These are phyloP conservation scores for Erpobdella octoculata DNA, from an alignment of 2,888 invertebrate genomes.

Conservation along the genomic window DNA sequence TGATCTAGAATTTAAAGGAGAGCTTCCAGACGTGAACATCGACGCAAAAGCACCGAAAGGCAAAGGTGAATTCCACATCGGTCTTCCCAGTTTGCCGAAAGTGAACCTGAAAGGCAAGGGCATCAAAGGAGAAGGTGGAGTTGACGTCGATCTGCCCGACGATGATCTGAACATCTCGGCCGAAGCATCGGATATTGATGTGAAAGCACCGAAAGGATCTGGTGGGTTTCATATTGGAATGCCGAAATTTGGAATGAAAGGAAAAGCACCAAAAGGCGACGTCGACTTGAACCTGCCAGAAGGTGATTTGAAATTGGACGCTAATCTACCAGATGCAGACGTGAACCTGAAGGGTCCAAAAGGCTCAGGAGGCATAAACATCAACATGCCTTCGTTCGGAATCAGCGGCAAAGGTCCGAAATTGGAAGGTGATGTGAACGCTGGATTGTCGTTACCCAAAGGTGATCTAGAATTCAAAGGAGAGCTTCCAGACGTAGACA, in stretches of 20 bases:
- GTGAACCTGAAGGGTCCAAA: conserved; percentile 10
- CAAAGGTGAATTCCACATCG: conserved; percentile 11
- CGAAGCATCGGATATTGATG: background rate
- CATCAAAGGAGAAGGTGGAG: conserved; percentile 18
- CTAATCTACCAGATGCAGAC: conserved; percentile 20
- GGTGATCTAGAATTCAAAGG: too few relatives aligned
- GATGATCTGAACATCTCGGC: background rate
- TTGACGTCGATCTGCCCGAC: conserved; percentile 13
- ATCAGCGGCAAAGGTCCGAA: conserved; percentile 18
- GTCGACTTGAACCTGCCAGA: conserved; percentile 20
- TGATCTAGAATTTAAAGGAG: too few relatives aligned
- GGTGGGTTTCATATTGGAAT: conserved; percentile 20
- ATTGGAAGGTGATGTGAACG: conserved; percentile 21
- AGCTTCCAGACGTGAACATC: conserved; percentile 12
- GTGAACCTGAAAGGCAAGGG: conserved; percentile 22
- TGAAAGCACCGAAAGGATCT: conserved; percentile 18
- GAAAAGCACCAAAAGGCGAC: conserved; percentile 3
- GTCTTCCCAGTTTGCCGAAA: conserved; percentile 2
- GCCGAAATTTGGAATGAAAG: conserved; percentile 24
- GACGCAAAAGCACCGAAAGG: conserved; percentile 20
- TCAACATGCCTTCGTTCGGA: conserved; percentile 22
- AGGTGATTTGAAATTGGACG: too few relatives aligned
- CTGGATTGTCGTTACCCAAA: too few relatives aligned
- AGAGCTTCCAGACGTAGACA: conserved; percentile 20
- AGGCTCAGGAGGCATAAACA: conserved; percentile 16